phyloP scores from a whole-genome alignment of 2,797 vertebrate genomes.

The Zalophus californianus region DNA sequence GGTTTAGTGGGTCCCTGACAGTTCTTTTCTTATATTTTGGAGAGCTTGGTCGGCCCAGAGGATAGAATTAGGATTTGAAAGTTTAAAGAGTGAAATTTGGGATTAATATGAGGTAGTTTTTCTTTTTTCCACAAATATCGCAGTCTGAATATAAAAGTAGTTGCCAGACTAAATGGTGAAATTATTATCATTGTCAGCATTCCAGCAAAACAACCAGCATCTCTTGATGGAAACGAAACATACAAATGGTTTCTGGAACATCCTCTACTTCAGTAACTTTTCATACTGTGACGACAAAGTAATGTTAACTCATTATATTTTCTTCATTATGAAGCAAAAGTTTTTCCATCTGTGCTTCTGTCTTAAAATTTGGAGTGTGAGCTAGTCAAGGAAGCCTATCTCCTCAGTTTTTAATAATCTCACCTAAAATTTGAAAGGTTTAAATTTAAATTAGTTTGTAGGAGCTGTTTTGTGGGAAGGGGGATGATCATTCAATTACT shows the following conservation, averaged over 20 bases:
- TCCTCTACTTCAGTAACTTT: neutral
- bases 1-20: neutral
- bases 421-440: neutral
- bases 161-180: neutral
- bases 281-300: neutral
- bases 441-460: constrained; percentile 69
- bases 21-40: neutral
- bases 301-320: neutral
- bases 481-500: neutral
- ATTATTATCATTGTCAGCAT: neutral
- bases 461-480: neutral
- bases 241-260: neutral
- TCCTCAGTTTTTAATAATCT: neutral
- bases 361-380: neutral
- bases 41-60: neutral
- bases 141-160: neutral
- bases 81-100: neutral
- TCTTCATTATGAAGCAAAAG: neutral
- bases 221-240: neutral
- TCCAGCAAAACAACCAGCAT: neutral
- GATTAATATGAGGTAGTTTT: neutral
- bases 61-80: neutral
- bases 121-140: neutral
- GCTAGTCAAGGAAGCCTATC: neutral
- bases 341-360: neutral